These are phyloP conservation scores for Chrysomela aeneicollis DNA, from an alignment of 2,888 invertebrate species.

Conservation along the genomic window DNA sequence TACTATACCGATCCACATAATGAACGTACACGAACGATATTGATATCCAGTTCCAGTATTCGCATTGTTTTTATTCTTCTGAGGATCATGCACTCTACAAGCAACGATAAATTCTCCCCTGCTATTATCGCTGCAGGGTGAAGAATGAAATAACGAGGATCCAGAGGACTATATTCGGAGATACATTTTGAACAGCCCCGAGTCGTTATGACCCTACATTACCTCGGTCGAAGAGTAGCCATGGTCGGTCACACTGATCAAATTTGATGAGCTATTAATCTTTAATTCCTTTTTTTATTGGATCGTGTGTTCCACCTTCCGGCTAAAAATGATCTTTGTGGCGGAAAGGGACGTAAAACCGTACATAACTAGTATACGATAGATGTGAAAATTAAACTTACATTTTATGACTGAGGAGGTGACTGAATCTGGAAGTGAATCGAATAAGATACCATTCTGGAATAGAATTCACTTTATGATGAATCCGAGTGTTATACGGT, in stretches of 20 bases:
- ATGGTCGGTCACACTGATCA: not conserved
- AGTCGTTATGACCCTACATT: not conserved
- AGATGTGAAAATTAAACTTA: not conserved
- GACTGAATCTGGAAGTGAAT: not conserved
- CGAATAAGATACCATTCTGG: not conserved
- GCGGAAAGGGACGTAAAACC: not conserved
- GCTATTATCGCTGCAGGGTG: not conserved
- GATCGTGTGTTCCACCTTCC: not conserved
- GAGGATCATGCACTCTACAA: not conserved
- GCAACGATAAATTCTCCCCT: not conserved
- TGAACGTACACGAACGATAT: not conserved
- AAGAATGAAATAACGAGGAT: not conserved
- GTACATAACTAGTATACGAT: not conserved
- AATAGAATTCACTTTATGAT: too few relatives aligned
- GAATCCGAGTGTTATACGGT: too few relatives aligned
- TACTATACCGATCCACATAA: too few relatives aligned
- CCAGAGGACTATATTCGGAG: not conserved
- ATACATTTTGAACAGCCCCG: not conserved
- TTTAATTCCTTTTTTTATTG: not conserved
- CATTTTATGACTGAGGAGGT: not conserved
- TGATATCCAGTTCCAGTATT: not conserved
- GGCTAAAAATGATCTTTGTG: not conserved
- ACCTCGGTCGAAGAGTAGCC: not conserved
- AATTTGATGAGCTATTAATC: not conserved
- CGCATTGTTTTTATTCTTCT: too few relatives aligned